phyloP scores from a whole-genome alignment of 2,888 invertebrate species.

The Drosophila austrosaltans region DNA sequence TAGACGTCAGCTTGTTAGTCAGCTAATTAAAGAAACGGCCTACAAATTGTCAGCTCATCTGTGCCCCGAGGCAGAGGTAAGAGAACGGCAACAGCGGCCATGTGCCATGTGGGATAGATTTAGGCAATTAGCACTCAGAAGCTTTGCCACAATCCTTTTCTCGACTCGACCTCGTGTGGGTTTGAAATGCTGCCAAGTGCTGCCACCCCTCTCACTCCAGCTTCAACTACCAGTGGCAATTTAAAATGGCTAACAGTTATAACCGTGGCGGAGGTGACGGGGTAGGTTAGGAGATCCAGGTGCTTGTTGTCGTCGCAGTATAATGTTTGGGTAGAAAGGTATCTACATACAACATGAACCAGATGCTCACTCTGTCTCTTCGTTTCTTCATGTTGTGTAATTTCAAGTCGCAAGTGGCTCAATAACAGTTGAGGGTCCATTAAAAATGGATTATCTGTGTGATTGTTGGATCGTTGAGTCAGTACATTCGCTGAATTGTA shows the following conservation, averaged over 20 bases:
- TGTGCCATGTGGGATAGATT: conserved; percentile 68
- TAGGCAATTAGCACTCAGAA: conserved; percentile 59
- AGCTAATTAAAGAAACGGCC: conserved; percentile 51
- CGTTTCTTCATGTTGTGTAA: conserved; percentile 46
- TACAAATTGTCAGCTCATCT: conserved; percentile 69
- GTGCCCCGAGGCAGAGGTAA: conserved; percentile 2
- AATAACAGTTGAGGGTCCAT: conserved; percentile 57
- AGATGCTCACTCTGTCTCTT: conserved; percentile 19
- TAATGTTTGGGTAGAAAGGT: neutral
- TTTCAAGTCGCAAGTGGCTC: conserved; percentile 52
- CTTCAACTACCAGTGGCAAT: conserved; percentile 21
- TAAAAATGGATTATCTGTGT: conserved; percentile 58
- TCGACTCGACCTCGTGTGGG: conserved; percentile 18
- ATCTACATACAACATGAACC: conserved; percentile 40
- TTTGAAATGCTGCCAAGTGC: conserved; percentile 20
- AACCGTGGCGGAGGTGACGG: conserved; percentile 7
- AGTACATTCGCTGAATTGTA: conserved; percentile 1
- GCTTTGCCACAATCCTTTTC: conserved; percentile 30
- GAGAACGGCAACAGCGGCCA: conserved; percentile 14
- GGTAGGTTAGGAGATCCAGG: neutral
- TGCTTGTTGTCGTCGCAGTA: neutral
- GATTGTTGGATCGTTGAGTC: conserved; percentile 31
- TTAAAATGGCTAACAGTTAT: conserved; percentile 29
- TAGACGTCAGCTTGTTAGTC: conserved; percentile 56
- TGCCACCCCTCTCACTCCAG: conserved; percentile 8